Evolutionary conservation across 2,113 vertebrate species (phyloP), one percentile per base, ranked within the genome.

Genomic region (Dryoscopus gambensis): DNA sequence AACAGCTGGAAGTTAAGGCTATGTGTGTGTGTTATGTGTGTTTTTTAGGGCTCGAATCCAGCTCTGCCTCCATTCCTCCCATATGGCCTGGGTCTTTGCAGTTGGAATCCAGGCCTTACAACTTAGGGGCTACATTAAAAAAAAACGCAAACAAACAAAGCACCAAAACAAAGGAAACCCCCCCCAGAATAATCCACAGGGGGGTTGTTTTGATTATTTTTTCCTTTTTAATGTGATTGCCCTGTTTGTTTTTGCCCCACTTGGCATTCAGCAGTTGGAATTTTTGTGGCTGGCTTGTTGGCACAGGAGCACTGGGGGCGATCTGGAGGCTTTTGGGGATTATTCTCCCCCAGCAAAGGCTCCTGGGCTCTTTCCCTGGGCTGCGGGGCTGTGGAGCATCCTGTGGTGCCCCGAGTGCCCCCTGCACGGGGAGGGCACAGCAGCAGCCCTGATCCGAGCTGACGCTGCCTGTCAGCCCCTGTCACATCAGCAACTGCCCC

Each of bases 341-440:
- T 62, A 17, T 65, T 93, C 6, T 9, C 44, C 49, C 74, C 62
- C 30, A 49, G 24, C 19, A 77, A 77, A 77, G 52, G 79, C 80
- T 71, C 27, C 35, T 3, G 73, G 60, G 57, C 60, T n/a, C 49
- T 15, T 19, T 55, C 9, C 23, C 65, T 24, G 67, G 10, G 40
- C 64, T 49, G 83, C 37, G 14, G 52, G 44, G 78, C 73, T 6
- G 18, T 4, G 20, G 68, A 56, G 10, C 42, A 5, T 39, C 55
- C 40, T 6, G 31, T 7, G 0, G 18, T 6, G 47, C 55, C 55
- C 55, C 2, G 33, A n/a, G 33, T 3, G 13, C 13, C 0, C 9
- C 55, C 13, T 23, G 56, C 33, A 0, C 6, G 22, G 56, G 28
- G n/a, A 15, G n/a, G 57, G n/a, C 10, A 11, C 15, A 4, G 56